Evolutionary conservation across 1,140 invertebrate genomes (phyloP), one percentile per base, ranked within the genome.

Genomic region (Pogonus chalceus): DNA sequence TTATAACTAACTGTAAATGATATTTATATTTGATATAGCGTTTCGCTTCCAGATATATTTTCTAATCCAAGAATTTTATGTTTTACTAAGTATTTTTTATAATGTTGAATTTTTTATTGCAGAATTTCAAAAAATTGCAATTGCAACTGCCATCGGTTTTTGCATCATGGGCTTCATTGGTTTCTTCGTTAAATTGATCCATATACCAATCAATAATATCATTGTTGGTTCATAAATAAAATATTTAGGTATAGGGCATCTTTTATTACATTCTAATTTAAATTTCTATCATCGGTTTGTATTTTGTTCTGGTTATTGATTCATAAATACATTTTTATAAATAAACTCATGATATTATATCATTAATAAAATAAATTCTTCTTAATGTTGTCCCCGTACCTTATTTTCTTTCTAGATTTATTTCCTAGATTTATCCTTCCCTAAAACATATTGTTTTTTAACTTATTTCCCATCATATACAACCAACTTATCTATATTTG

Each of bases 151-250:
- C 0, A 97, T 99, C 68, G 97, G 96, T 49, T 99, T 99, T 77
- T 96, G 91, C 65, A 98, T 99, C 69, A 99, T 99, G 97, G 97
- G 97, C 47, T 99, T 99, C 73, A 99, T 99, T 72, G 96, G 96
- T 62, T 99, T 99, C 78, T 99, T 99, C 65, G 96, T 99, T 3
- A 99, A 99, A 76, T 79, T 99, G 51, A 99, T 99, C 70, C 96
- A 99, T 74, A 99, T 99, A 73, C 97, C 97, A 57, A 99, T 99
- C 77, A 99, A 98, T 76, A 98, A 98, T 74, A 98, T 99, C 70
- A 98, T 99, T 80, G 96, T 99, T 35, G 81, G 81, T 55, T 83
- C 81, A 66, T 83, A 82, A 70, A 35, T 23, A 31, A 4, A 31
- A 43, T 43, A 12, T 18, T 12, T 43, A 43, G 4, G 4, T 16